Evolutionary conservation across 2,113 vertebrate genomes (phyloP).

Genomic region (Myrmophylax atrothorax): DNA sequence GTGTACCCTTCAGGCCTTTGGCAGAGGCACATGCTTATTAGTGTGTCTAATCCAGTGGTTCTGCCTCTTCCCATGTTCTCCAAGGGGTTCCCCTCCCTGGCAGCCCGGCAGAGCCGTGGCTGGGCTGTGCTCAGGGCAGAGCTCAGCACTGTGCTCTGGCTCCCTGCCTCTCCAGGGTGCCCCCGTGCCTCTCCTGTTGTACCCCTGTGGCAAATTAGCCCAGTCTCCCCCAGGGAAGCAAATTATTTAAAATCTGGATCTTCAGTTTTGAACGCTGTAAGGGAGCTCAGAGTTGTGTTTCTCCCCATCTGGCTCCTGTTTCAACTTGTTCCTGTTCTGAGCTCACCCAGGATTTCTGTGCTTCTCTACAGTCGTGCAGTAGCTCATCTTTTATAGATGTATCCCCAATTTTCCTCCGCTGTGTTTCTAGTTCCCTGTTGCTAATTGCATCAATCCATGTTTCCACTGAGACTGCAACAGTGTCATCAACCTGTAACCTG

Average conservation of each 20-base stretch:
- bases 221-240: neutral
- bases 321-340: neutral
- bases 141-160: neutral
- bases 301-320: neutral
- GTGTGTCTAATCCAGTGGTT: fast-evolving
- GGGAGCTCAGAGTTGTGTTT: neutral
- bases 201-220: neutral
- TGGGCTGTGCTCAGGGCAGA: neutral
- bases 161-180: neutral
- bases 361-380: neutral
- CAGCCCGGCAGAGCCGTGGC: neutral
- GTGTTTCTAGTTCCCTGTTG: neutral
- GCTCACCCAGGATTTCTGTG: neutral
- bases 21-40: fast-evolving
- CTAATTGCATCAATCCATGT: constrained; percentile 12
- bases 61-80: neutral
- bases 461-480: neutral
- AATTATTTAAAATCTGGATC: neutral
- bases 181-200: fast-evolving
- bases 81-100: fast-evolving
- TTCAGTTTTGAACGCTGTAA: neutral
- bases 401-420: neutral
- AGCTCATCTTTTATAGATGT: constrained; percentile 9
- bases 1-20: neutral
- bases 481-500: constrained; percentile 41